Percentiles rank a stretch among this genome's conserved stretches.
Conservation (phyloP, 2,888 invertebrate genomes). For the Sminthurinus aureus region DNA sequence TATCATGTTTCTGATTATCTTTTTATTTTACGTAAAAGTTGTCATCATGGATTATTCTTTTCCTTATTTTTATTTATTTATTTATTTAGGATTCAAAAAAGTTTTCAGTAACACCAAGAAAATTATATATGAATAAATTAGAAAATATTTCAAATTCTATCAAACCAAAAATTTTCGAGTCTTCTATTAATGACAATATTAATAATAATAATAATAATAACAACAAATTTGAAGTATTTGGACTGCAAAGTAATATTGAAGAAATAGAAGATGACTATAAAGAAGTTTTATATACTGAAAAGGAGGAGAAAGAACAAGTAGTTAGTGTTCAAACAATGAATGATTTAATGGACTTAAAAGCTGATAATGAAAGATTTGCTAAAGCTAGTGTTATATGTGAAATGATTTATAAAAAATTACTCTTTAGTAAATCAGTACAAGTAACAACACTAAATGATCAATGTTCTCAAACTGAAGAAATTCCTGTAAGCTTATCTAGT, state of each 20-base stretch:
- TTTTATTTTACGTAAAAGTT: not conserved
- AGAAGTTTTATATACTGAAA: too few relatives aligned
- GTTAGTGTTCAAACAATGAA: not conserved
- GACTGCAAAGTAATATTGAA: not conserved
- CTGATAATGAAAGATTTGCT: not conserved
- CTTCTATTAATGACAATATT: not conserved
- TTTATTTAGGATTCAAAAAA: not conserved
- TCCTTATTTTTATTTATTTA: not conserved
- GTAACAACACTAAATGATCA: conserved; percentile 11
- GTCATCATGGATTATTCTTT: not conserved
- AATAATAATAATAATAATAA: not conserved
- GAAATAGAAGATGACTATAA: not conserved
- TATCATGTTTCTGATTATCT: not conserved
- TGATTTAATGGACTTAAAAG: not conserved
- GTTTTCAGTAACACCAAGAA: not conserved
- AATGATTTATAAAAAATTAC: conserved; percentile 12
- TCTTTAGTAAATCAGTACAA: not conserved
- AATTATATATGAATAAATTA: not conserved
- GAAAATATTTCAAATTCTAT: not conserved
- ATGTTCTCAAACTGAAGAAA: conserved; percentile 10
- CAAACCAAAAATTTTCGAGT: not conserved
- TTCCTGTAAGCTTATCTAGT: conserved; percentile 20
- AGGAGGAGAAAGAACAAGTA: not conserved
- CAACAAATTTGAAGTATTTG: too few relatives aligned
- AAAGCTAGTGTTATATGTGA: conserved; percentile 14